A percentile compares a stretch with the other conserved stretches of the same genome.
These are phyloP conservation scores for Kryptopterus vitreolus DNA, from an alignment of 2,797 vertebrate species.

Conservation along the genomic window DNA sequence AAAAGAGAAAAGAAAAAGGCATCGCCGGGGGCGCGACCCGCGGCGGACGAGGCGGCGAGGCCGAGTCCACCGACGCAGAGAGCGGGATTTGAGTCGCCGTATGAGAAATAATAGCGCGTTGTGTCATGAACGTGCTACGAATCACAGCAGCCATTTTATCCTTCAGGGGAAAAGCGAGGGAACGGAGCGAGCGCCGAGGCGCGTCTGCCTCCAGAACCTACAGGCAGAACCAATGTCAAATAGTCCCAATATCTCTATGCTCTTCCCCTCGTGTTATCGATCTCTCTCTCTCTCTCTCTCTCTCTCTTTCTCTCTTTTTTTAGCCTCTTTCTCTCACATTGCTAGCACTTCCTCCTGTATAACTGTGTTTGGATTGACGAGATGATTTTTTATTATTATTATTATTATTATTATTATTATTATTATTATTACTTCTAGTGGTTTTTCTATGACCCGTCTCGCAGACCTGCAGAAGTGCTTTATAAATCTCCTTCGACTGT, in stretches of 20 bases:
- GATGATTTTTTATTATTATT: not conserved
- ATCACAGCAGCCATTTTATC: conserved; percentile 46
- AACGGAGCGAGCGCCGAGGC: conserved; percentile 22
- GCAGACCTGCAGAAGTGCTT: conserved; percentile 74
- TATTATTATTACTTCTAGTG: conserved; percentile 52
- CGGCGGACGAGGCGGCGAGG: conserved; percentile 19
- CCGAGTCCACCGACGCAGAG: conserved; percentile 14
- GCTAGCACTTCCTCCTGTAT: conserved; percentile 25
- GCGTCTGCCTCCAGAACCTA: conserved; percentile 28
- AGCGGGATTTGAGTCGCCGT: conserved; percentile 10
- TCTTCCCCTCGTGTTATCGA: conserved; percentile 49
- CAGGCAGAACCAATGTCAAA: conserved; percentile 41
- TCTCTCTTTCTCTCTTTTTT: conserved; percentile 31
- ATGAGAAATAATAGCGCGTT: conserved; percentile 26
- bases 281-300: conserved; percentile 41
- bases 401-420: conserved; percentile 44
- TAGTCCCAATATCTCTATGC: conserved; percentile 37
- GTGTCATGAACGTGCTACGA: conserved; percentile 46
- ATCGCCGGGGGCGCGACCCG: conserved; percentile 32
- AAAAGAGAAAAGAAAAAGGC: too few relatives aligned
- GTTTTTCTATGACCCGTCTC: conserved; percentile 55
- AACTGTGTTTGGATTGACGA: conserved; percentile 25
- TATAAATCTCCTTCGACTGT: conserved; percentile 75
- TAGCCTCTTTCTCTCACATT: conserved; percentile 29
- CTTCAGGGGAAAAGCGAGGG: conserved; percentile 18